Conservation (phyloP, 1,140 invertebrate genomes). For the Euwallacea fornicatus region DNA sequence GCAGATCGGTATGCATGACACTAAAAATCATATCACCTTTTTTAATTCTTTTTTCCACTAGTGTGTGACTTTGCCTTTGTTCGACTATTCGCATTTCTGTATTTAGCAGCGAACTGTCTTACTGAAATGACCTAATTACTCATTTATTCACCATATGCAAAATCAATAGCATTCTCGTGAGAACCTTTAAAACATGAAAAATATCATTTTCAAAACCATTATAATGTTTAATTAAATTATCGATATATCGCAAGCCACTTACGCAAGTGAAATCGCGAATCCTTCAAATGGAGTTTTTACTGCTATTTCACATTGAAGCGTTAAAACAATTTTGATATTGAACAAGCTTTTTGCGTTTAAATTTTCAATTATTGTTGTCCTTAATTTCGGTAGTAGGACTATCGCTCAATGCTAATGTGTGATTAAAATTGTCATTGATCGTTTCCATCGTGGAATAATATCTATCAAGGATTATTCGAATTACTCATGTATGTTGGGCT, state of each 20-base stretch:
- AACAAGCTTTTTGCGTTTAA: conserved; percentile 1
- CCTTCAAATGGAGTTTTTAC: conserved; percentile 8
- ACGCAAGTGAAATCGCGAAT: conserved; percentile 12
- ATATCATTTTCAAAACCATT: neutral
- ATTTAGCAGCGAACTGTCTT: too few species aligned
- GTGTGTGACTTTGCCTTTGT: too few species aligned
- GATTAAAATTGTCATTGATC: neutral
- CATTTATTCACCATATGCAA: neutral
- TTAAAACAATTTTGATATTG: conserved; percentile 2
- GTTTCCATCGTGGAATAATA: neutral
- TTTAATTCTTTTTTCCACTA: too few species aligned
- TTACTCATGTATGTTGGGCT: too few species aligned
- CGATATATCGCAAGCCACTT: conserved; percentile 12
- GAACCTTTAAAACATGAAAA: neutral
- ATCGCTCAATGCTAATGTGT: neutral
- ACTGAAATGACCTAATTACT: too few species aligned
- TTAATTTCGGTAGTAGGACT: neutral
- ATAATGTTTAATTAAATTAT: conserved; percentile 7
- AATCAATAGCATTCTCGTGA: conserved; percentile 6
- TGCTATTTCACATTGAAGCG: conserved; percentile 4
- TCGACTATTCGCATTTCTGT: too few species aligned
- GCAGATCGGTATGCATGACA: too few species aligned
- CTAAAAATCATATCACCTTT: too few species aligned
- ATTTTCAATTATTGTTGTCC: conserved; percentile 4
- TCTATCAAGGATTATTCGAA: too few species aligned